phyloP scores from a whole-genome alignment of 2,888 invertebrate species.

The Euzetes globulus region DNA sequence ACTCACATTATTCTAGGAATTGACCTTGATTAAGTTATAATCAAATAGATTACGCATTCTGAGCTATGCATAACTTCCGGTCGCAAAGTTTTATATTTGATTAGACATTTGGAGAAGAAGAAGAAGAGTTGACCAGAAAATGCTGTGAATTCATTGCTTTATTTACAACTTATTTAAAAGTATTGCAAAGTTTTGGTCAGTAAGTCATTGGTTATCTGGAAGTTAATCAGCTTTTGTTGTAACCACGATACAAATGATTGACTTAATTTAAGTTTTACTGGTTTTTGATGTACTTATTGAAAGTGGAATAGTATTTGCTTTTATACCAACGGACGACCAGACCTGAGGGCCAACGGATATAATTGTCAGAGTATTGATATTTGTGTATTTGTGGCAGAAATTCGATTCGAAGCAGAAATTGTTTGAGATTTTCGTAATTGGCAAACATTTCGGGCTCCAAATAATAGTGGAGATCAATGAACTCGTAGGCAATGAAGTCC shows the following conservation, averaged over 20 bases:
- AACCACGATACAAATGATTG: too few species aligned
- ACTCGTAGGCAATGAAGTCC: constrained; percentile 42
- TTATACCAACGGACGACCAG: constrained; percentile 32
- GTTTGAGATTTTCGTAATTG: constrained; percentile 46
- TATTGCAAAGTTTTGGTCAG: too few species aligned
- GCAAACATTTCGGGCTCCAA: constrained; percentile 44
- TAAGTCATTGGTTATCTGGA: too few species aligned
- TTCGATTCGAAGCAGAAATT: constrained; percentile 47
- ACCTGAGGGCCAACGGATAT: constrained; percentile 44
- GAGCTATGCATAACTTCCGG: too few species aligned
- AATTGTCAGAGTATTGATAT: constrained; percentile 45
- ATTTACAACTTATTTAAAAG: too few species aligned
- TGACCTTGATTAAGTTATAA: too few species aligned
- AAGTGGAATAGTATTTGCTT: constrained; percentile 32
- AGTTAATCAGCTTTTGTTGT: constrained; percentile 60
- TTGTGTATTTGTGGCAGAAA: constrained; percentile 44
- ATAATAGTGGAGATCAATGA: constrained; percentile 39
- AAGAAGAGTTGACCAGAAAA: too few species aligned
- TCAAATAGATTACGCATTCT: too few species aligned
- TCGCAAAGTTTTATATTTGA: too few species aligned
- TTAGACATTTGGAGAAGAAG: too few species aligned
- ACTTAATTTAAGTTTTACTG: constrained; percentile 98
- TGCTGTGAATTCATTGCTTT: too few species aligned
- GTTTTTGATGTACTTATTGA: constrained; percentile 64
- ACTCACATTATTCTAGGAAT: too few species aligned